These are phyloP conservation scores for Tetragnatha montana DNA, from an alignment of 2,888 invertebrate genomes.

Conservation along the genomic window DNA sequence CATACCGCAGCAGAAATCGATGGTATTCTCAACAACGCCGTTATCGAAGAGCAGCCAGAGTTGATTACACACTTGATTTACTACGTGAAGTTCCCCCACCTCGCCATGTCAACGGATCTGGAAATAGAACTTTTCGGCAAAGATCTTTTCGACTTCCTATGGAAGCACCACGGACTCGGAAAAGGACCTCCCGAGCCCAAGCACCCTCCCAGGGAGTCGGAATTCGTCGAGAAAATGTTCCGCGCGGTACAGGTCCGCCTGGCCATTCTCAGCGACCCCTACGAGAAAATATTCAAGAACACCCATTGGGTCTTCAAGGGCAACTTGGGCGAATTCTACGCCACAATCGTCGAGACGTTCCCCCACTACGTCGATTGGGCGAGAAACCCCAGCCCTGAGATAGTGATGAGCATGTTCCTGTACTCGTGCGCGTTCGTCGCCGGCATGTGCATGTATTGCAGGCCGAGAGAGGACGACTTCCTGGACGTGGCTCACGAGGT, in stretches of 20 bases:
- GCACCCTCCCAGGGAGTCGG: background rate
- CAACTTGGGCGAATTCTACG: background rate
- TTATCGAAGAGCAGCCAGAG: too few relatives aligned
- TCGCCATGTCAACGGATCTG: background rate
- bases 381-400: too few relatives aligned
- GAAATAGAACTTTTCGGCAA: background rate
- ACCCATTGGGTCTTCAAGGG: too few relatives aligned
- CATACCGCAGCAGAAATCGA: too few relatives aligned
- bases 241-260: background rate
- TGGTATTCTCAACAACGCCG: too few relatives aligned
- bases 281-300: background rate
- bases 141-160: background rate
- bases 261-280: background rate
- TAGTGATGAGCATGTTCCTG: background rate
- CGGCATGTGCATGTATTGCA: background rate
- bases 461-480: background rate
- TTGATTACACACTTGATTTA: too few relatives aligned
- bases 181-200: background rate
- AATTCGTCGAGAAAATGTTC: background rate
- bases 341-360: background rate
- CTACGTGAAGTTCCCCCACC: too few relatives aligned
- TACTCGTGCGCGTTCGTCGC: conserved; percentile 2
- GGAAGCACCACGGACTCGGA: background rate
- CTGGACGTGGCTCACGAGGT: background rate
- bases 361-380: background rate